Base-by-base conservation (phyloP, 2,888 invertebrate species). In the Plusia festucae region DNA sequence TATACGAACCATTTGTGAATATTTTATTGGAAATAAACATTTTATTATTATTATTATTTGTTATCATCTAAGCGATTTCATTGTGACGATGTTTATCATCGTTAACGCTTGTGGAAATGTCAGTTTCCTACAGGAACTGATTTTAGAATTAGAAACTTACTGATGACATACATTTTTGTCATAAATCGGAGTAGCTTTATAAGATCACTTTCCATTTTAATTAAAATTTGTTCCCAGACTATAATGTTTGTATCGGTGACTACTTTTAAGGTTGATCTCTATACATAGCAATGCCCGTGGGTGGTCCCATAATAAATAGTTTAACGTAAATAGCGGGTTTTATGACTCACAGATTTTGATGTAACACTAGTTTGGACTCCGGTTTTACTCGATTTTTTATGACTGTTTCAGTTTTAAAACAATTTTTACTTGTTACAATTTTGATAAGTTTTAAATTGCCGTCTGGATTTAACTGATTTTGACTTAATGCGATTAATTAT, bases 241-340 rank as follows among this genome's bases (percentile, higher is more conserved):
- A n/a, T 58, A 69, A 75, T 46, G 27, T 53, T 51, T 51, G 40
- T 40, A 76, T 63, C 70, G 53, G 24, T 24, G 5, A 53, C 58
- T 53, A 56, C 11, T 52, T 63, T 60, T 61, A 65, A 49, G 46
- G 46, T 18, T 18, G 11, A 18, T 18, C 11, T 18, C 46, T 49
- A 49, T 40, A 49, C 20, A 49, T 49, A 49, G 46, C 3, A 20
- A 49, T 20, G 20, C 2, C 18, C 20, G 46, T 49, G 20, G 46
- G 46, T 18, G 46, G 46, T 20, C 46, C 20, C 20, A 20, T 49
- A 49, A 49, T 49, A 49, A 49, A 49, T 49, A 20, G 46, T 49
- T 20, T 20, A 49, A 49, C 18, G 18, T 49, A 49, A 49, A 18
- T 49, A 49, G 46, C 46, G 8, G 11, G 20, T 40, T 40, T 40